Evolutionary conservation across 2,797 vertebrate species (phyloP).

Genomic region (Calcarius lapponicus): DNA sequence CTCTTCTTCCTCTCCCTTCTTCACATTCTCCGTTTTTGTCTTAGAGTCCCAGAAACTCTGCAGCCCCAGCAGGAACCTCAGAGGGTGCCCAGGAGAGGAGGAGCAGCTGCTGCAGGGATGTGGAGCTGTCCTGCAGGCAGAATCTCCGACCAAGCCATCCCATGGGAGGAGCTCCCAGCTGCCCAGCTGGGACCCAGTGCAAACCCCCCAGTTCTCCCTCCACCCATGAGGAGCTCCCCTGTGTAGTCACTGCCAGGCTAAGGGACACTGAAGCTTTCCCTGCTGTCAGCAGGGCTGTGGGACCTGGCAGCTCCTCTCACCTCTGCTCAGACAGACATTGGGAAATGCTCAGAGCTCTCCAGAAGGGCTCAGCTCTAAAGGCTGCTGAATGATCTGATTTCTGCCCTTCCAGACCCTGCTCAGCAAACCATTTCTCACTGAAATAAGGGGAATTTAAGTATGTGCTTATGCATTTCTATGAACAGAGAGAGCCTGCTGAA

Average conservation of each 20-base stretch:
- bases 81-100: background rate
- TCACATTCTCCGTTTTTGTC: background rate
- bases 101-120: background rate
- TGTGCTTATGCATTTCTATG: background rate
- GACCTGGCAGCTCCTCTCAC: background rate
- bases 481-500: background rate
- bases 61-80: background rate
- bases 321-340: background rate
- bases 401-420: background rate
- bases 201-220: background rate
- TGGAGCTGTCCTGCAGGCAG: background rate
- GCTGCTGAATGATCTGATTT: background rate
- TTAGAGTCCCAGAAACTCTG: background rate
- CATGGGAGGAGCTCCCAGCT: background rate
- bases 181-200: background rate
- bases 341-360: background rate
- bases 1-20: background rate
- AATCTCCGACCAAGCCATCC: background rate
- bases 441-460: constrained; percentile 20
- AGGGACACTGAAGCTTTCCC: background rate
- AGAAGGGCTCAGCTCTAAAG: background rate
- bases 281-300: background rate
- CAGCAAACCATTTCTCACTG: constrained; percentile 11
- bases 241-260: background rate
- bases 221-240: background rate